Evolutionary conservation across 2,113 vertebrate genomes (phyloP).

Genomic region (Oenanthe oenanthe): DNA sequence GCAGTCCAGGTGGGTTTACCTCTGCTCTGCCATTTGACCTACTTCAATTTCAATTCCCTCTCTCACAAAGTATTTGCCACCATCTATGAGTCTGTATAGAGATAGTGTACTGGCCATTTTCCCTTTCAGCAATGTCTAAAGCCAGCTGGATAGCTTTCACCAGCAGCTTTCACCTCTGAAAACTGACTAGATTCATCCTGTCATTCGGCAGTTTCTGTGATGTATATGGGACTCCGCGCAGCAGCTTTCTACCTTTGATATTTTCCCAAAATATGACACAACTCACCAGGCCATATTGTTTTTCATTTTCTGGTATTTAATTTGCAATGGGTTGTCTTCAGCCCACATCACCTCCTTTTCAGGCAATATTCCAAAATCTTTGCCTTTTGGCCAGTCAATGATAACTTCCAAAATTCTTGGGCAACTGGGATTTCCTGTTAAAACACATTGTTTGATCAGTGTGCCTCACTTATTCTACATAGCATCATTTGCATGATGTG

Average conservation of each 20-base stretch:
- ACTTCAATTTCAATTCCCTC: neutral
- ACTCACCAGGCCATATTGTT: neutral
- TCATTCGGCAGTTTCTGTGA: neutral
- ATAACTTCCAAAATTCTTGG: neutral
- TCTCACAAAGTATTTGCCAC: neutral
- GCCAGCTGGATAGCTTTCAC: neutral
- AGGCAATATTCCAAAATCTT: neutral
- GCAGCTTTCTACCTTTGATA: neutral
- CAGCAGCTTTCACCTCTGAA: neutral
- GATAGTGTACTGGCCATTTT: neutral
- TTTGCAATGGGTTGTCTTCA: neutral
- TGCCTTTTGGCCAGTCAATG: neutral
- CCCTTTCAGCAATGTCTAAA: neutral
- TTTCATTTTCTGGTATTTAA: neutral
- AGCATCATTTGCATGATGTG: neutral
- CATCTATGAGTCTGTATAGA: neutral
- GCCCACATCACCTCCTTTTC: neutral
- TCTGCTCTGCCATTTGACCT: neutral
- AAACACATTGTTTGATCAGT: fast-evolving
- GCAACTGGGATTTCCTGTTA: neutral
- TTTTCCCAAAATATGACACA: neutral
- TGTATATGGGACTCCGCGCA: neutral
- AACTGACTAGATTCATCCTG: neutral
- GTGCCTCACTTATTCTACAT: fast-evolving
- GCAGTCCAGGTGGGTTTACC: neutral